A percentile compares a stretch with the other conserved stretches of the same genome.
These are phyloP conservation scores for Nycticorax nycticorax DNA, from an alignment of 2,113 vertebrate genomes.

Conservation along the genomic window DNA sequence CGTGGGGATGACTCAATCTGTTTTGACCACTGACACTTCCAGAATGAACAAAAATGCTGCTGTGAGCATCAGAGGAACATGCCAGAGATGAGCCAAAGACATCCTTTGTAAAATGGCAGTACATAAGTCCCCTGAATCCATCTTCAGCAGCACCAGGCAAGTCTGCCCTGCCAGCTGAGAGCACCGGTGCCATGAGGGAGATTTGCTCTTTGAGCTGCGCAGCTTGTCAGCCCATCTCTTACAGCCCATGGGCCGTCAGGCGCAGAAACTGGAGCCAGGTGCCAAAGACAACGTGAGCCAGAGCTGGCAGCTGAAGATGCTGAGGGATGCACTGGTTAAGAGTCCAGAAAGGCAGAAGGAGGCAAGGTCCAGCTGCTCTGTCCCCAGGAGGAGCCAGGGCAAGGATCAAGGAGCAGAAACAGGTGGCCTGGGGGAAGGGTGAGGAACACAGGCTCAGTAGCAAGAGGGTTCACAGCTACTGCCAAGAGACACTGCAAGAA, in stretches of 20 bases:
- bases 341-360: not conserved
- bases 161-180: not conserved
- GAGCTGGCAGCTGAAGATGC: not conserved
- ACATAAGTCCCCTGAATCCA: not conserved
- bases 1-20: not conserved
- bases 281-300: not conserved
- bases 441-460: not conserved
- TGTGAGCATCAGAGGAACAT: not conserved
- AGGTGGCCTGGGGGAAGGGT: not conserved
- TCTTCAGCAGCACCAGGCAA: not conserved
- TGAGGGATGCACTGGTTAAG: not conserved
- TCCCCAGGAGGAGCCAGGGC: not conserved
- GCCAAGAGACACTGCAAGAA: not conserved
- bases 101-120: not conserved
- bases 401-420: not conserved
- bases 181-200: rapidly evolving
- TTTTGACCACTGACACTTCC: not conserved
- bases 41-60: not conserved
- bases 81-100: not conserved
- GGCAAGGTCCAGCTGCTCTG: not conserved
- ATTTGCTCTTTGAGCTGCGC: not conserved
- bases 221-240: not conserved
- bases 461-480: not conserved
- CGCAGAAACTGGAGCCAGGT: rapidly evolving
- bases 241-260: not conserved